Conservation (phyloP, 2,888 invertebrate species). For the Drosophila setosimentum region DNA sequence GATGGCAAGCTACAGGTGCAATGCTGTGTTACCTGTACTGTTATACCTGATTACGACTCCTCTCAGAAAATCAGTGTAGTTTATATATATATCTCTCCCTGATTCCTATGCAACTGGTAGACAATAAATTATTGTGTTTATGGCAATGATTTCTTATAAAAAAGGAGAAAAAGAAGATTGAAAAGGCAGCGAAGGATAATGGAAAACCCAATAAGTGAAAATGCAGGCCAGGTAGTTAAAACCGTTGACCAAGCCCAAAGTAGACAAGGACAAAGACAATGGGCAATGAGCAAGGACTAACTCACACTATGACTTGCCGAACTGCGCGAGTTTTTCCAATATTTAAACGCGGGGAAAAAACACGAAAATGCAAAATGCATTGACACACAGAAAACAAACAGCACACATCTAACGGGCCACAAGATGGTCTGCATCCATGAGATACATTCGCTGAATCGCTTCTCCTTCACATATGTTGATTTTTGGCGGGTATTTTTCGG, state of each 20-base stretch:
- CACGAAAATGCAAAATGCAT: slow-evolving; percentile 43
- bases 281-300: slow-evolving; percentile 8
- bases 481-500: slow-evolving; percentile 70
- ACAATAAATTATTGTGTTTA: slow-evolving; percentile 75
- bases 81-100: slow-evolving; percentile 19
- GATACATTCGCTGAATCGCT: slow-evolving; percentile 36
- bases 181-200: slow-evolving; percentile 53
- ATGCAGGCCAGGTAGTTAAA: slow-evolving; percentile 31
- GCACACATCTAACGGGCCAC: slow-evolving; percentile 50
- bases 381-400: slow-evolving; percentile 11
- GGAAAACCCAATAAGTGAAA: slow-evolving; percentile 71
- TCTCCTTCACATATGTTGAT: slow-evolving; percentile 64
- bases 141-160: slow-evolving; percentile 60
- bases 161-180: background rate
- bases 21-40: slow-evolving; percentile 36
- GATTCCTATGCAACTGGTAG: slow-evolving; percentile 66
- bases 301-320: slow-evolving; percentile 61
- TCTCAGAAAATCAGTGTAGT: slow-evolving; percentile 36
- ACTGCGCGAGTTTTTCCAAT: slow-evolving; percentile 49
- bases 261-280: slow-evolving; percentile 34
- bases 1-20: slow-evolving; percentile 62
- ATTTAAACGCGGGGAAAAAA: slow-evolving; percentile 53
- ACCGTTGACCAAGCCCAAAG: slow-evolving; percentile 50
- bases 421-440: slow-evolving; percentile 19
- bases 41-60: slow-evolving; percentile 32